Evolutionary conservation across 2,888 invertebrate species (phyloP).

Genomic region (Allolobophora icterica): DNA sequence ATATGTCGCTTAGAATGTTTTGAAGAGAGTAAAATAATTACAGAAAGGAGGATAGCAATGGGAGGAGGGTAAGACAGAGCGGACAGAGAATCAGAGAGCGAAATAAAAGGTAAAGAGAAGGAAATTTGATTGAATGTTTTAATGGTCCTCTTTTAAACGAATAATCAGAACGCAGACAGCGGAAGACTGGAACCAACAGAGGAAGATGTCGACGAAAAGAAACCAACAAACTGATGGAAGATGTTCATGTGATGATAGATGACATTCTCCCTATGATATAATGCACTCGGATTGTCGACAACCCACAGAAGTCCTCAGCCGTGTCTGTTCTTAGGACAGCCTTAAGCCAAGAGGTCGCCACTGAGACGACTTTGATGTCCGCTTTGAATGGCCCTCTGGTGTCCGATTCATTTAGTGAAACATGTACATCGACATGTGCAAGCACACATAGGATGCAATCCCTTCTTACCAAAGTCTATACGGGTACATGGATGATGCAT

Average conservation of each 20-base stretch:
- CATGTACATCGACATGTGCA: not conserved
- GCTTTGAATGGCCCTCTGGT: slow-evolving; percentile 17
- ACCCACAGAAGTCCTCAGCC: not conserved
- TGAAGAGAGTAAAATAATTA: not conserved
- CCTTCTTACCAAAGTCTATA: not conserved
- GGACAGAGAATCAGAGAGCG: not conserved
- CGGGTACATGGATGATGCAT: not conserved
- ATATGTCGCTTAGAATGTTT: not conserved
- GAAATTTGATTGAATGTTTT: not conserved
- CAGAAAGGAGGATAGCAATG: not conserved
- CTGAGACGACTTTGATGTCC: not conserved
- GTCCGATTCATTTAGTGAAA: not conserved
- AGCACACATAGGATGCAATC: not conserved
- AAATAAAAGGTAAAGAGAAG: not conserved
- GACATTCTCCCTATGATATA: not conserved
- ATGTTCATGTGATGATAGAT: not conserved
- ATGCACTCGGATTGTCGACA: not conserved
- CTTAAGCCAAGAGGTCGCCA: not conserved
- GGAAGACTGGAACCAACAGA: not conserved
- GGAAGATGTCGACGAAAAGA: not conserved
- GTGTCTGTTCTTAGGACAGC: not conserved
- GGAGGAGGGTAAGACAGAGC: not conserved
- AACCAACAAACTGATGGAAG: not conserved
- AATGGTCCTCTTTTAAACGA: not conserved
- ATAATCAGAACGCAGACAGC: not conserved